Evolutionary conservation across 2,888 invertebrate species (phyloP), one percentile per base, ranked within the genome.

Genomic region (Drosophila siamana): DNA sequence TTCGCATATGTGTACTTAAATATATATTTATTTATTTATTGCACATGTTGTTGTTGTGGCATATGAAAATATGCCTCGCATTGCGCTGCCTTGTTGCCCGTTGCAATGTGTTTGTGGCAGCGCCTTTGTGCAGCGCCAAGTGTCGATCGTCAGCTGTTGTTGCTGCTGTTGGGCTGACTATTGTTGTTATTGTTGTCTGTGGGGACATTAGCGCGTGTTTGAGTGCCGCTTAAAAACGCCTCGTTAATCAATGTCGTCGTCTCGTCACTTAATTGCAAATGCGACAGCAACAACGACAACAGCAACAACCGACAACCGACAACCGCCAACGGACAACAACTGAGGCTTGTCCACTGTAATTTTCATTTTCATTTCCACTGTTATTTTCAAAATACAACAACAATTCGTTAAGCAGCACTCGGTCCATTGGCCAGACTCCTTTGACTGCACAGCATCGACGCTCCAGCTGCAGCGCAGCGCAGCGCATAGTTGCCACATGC

Each of bases 181-280:
- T 19, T 66, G 41, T 19, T 48, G 36, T 43, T 54, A 54, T 55
- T 69, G 69, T 36, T 50, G 63, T 63, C 71, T 70, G 75, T 50
- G 22, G 56, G 57, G 63, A 72, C 64, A 82, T 70, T 79, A 71
- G 76, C 75, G 85, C 75, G 77, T 74, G 80, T 72, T 77, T 77
- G 74, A 88, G 83, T 80, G 76, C 70, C 51, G 72, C 85, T 82
- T 76, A 74, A 83, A 81, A 85, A 69, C 50, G 73, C 59, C 69
- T 87, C 80, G 86, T 85, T 89, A 88, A 89, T 88, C 88, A 89
- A 82, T 85, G 83, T 80, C 82, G 74, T 74, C 69, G 57, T 46
- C 51, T 52, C 47, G 62, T 57, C 51, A 71, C 64, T 70, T 71
- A 70, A 70, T 70, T 70, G 69, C 71, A 52, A 70, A 71, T 64